These are phyloP conservation scores for Palaemon carinicauda DNA, from an alignment of 1,140 invertebrate species.

Conservation along the genomic window DNA sequence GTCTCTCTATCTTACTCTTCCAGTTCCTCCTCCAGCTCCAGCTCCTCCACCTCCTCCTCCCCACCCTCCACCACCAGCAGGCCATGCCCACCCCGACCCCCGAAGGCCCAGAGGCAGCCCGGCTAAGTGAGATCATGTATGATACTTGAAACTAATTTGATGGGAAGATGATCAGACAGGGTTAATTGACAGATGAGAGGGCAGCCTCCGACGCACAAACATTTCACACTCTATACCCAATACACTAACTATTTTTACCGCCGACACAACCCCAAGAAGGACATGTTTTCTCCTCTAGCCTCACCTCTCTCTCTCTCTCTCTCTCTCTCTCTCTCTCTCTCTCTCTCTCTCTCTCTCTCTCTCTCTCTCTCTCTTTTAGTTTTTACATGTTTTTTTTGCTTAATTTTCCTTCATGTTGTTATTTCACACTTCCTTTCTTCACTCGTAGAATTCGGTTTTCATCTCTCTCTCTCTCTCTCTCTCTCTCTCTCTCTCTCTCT, in stretches of 20 bases:
- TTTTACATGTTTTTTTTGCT: no score
- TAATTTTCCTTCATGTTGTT: background rate
- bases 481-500: background rate
- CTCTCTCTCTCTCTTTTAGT: background rate
- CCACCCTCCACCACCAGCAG: background rate
- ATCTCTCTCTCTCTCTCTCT: background rate
- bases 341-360: background rate
- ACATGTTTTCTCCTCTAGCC: background rate
- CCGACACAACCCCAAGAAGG: background rate
- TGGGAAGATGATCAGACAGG: conserved; percentile 38
- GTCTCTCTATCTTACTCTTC: background rate
- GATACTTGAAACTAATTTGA: conserved; percentile 47
- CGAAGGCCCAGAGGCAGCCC: background rate
- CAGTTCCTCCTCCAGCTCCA: background rate
- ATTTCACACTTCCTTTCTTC: background rate
- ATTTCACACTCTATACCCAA: no score
- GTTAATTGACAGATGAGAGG: conserved; percentile 47
- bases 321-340: background rate
- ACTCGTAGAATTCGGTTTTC: background rate
- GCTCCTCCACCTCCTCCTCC: background rate
- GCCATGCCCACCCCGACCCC: no score
- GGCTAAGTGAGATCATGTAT: conserved; percentile 42
- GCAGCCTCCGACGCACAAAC: background rate
- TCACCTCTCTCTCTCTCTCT: background rate
- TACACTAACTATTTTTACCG: background rate